Percentiles rank a stretch among this genome's conserved stretches.
These are phyloP conservation scores for Junonia oenone DNA, from an alignment of 2,888 invertebrate genomes.

Conservation along the genomic window DNA sequence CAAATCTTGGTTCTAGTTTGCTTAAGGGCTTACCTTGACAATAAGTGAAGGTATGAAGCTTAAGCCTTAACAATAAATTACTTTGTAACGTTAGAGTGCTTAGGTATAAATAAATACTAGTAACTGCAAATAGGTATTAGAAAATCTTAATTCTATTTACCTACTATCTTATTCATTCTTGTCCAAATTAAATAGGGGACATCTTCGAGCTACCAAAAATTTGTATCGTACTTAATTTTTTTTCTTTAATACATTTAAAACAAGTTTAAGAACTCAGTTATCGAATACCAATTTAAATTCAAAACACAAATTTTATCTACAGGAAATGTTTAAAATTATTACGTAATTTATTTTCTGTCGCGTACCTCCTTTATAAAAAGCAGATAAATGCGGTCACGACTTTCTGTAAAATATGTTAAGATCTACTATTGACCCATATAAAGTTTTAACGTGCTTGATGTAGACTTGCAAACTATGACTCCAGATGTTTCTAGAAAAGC, in stretches of 20 bases:
- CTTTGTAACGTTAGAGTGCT: conserved; percentile 14
- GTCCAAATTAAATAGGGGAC: too few species aligned
- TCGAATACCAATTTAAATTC: not conserved
- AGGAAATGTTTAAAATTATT: not conserved
- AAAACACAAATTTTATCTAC: not conserved
- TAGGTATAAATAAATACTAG: conserved; percentile 1
- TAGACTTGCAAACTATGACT: too few species aligned
- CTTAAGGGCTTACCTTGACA: conserved; percentile 29
- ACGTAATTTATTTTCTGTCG: not conserved
- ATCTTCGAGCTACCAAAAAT: too few species aligned
- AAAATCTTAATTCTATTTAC: too few species aligned
- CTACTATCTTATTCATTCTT: too few species aligned
- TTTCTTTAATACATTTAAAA: not conserved
- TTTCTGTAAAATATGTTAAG: too few species aligned
- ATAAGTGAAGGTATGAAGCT: conserved; percentile 30
- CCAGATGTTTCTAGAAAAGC: too few species aligned
- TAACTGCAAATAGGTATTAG: too few species aligned
- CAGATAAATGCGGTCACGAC: not conserved
- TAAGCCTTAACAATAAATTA: conserved; percentile 17
- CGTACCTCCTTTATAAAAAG: not conserved
- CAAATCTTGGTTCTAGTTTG: conserved; percentile 13
- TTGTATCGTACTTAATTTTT: too few species aligned
- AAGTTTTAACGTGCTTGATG: too few species aligned
- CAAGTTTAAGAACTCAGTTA: too few species aligned
- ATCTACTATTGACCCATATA: too few species aligned